Conservation (phyloP, 2,113 vertebrate genomes). For the Malurus cyaneus region DNA sequence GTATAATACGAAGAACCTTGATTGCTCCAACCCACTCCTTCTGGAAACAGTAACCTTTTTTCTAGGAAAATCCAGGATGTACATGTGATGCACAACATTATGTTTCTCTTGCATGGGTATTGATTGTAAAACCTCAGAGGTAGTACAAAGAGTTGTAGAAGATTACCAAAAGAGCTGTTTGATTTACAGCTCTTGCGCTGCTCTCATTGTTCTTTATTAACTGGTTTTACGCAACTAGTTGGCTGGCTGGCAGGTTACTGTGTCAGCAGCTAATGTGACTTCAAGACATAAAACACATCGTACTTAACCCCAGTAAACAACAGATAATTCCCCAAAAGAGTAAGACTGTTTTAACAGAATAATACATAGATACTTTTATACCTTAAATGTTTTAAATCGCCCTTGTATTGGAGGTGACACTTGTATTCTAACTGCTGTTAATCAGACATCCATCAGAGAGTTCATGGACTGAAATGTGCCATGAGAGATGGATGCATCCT, state of each 20-base stretch:
- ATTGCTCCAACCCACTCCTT: neutral
- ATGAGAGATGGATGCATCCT: neutral
- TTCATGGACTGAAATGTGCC: neutral
- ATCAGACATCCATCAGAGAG: neutral
- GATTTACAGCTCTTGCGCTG: neutral
- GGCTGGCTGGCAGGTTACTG: neutral
- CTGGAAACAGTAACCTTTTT: neutral
- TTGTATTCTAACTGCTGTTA: neutral
- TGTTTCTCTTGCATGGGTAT: neutral
- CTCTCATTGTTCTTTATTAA: neutral
- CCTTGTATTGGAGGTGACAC: neutral
- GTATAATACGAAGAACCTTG: neutral
- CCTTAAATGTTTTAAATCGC: neutral
- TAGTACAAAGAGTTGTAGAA: neutral
- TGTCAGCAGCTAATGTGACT: neutral
- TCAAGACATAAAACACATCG: neutral
- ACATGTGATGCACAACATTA: fast-evolving
- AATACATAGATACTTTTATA: neutral
- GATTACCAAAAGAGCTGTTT: neutral
- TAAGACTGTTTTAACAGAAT: neutral
- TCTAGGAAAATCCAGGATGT: neutral
- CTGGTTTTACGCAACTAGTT: neutral
- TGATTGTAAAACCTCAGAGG: neutral
- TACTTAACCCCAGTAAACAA: neutral
- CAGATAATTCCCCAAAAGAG: neutral